Evolutionary conservation across 2,888 invertebrate species (phyloP), one percentile per base, ranked within the genome.

Genomic region (Eupithecia tripunctaria): DNA sequence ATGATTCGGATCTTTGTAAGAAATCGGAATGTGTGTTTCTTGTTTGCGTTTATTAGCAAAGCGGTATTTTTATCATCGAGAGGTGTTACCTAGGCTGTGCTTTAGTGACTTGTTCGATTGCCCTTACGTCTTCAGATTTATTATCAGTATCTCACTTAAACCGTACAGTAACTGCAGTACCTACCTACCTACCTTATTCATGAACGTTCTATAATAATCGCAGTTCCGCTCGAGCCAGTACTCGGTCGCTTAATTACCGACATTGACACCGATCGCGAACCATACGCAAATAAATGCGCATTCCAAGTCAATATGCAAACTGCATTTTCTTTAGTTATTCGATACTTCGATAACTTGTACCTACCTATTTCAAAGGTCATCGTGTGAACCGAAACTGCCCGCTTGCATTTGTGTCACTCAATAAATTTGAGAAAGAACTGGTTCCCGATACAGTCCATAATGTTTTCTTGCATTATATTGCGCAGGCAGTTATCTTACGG

Each of bases 201-300:
- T 56, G 56, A 56, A 56, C 56, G 56, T 56, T 56, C 56, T 56
- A 56, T 56, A 67, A 67, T 51, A 70, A 68, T 68, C 36, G 56
- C 68, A 65, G 71, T 75, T 70, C 72, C 72, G 75, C 59, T 64
- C 59, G 60, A 27, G 72, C 72, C 69, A 72, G 59, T 70, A 65
- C 65, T 66, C 47, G 70, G 63, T 74, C 72, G 67, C 67, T 72
- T 72, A 70, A 70, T 72, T 70, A 70, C 70, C 64, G 72, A 70
- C 75, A 72, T 72, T 75, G 75, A 75, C 75, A 75, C 75, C 74
- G 64, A 72, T 75, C 21, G 47, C 63, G 71, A 74, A 71, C 65
- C 70, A 68, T 69, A 74, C 59, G 74, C 71, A 71, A 74, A 75
- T 75, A 47, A 70, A 65, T 43, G 70, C 51, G 25, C 56, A 56